These are phyloP conservation scores for Chrysopa pallens DNA, from an alignment of 1,140 invertebrate species.

Conservation along the genomic window DNA sequence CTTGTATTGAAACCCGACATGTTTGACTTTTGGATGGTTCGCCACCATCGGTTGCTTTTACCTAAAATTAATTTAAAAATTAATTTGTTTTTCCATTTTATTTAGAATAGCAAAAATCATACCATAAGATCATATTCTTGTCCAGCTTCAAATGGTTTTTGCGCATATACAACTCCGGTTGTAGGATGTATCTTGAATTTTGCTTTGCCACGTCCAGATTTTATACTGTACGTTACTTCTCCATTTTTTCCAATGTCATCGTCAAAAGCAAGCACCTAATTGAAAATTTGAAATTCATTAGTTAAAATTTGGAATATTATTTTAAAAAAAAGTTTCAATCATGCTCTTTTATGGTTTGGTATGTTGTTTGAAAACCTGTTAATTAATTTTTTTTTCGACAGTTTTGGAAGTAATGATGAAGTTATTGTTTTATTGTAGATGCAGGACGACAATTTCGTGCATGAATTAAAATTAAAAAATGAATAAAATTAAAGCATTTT, in stretches of 20 bases:
- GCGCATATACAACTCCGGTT: constrained; percentile 63
- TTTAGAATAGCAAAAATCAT: constrained; percentile 21
- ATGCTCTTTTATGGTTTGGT: no score
- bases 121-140: constrained; percentile 63
- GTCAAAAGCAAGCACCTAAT: constrained; percentile 69
- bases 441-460: no score
- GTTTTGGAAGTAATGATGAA: no score
- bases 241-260: constrained; percentile 67
- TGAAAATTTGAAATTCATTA: no score
- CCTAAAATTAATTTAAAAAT: constrained; percentile 24
- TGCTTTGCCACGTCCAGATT: constrained; percentile 47
- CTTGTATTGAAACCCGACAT: constrained; percentile 49
- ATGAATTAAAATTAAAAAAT: no score
- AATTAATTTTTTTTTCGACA: no score
- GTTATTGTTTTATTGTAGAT: no score
- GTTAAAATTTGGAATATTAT: no score
- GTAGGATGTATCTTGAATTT: constrained; percentile 61
- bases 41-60: constrained; percentile 65
- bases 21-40: constrained; percentile 44
- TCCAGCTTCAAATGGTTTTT: constrained; percentile 45
- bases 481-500: no score
- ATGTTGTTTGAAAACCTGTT: no score
- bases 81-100: background rate
- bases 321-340: no score
- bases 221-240: constrained; percentile 62